These are phyloP conservation scores for Cyprinodon brontotheroides DNA, from an alignment of 2,113 vertebrate genomes.

Conservation along the genomic window DNA sequence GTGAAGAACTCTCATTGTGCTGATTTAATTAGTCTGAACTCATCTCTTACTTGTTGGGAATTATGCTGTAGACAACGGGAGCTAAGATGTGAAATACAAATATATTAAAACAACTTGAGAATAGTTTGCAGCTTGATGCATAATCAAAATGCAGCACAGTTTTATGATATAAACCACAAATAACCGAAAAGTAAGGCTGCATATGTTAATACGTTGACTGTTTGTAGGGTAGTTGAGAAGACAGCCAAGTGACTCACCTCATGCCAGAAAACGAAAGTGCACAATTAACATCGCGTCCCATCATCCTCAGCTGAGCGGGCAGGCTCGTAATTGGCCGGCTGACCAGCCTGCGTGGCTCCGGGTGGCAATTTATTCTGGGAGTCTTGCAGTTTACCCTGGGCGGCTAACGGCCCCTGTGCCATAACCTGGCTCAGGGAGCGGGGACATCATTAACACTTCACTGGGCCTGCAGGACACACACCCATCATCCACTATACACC, in stretches of 20 bases:
- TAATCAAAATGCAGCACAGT: background rate
- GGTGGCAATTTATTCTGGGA: constrained; percentile 80
- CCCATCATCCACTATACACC: constrained; percentile 59
- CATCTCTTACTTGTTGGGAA: constrained; percentile 35
- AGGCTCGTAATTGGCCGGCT: constrained; percentile 78
- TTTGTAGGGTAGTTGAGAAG: constrained; percentile 57
- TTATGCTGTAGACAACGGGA: constrained; percentile 13
- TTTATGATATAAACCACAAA: background rate
- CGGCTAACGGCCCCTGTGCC: constrained; percentile 75
- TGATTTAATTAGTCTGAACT: constrained; percentile 67
- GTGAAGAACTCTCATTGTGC: constrained; percentile 65
- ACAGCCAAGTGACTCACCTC: constrained; percentile 77
- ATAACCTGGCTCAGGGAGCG: constrained; percentile 75
- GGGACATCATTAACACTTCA: constrained; percentile 80
- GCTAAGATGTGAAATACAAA: constrained; percentile 9
- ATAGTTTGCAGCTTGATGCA: constrained; percentile 3
- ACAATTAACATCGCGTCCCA: constrained; percentile 81
- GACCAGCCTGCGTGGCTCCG: constrained; percentile 77
- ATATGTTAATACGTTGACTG: constrained; percentile 35
- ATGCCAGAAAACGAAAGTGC: constrained; percentile 78
- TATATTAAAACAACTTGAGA: constrained; percentile 20
- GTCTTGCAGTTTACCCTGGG: constrained; percentile 72
- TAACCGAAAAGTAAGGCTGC: background rate
- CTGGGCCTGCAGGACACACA: constrained; percentile 76
- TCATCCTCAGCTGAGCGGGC: constrained; percentile 77